Evolutionary conservation across 2,113 vertebrate species (phyloP).

Genomic region (Herpailurus yagouaroundi): DNA sequence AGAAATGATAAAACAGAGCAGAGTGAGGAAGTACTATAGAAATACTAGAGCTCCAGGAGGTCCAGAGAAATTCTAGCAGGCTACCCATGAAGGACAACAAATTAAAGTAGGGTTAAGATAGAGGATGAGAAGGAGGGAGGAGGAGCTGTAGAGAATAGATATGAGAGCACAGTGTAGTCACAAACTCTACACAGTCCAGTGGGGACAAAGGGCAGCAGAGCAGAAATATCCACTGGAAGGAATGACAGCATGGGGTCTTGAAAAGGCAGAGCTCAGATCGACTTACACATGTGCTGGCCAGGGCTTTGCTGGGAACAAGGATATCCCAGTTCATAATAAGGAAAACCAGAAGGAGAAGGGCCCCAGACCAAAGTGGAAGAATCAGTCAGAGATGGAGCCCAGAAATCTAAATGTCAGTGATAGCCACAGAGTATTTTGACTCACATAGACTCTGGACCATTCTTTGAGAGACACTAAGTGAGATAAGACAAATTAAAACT

Average conservation of each 20-base stretch:
- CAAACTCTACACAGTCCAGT: neutral
- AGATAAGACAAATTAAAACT: slow-evolving; percentile 33
- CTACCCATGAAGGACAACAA: neutral
- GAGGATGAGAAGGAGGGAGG: neutral
- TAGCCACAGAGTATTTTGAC: neutral
- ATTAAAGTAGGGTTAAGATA: neutral
- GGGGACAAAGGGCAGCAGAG: neutral
- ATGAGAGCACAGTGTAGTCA: neutral
- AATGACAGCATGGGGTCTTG: neutral
- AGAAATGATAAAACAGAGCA: neutral
- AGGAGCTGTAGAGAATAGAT: neutral
- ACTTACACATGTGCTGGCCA: neutral
- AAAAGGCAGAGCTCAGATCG: neutral
- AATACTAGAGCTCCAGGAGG: neutral
- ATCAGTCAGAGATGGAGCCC: neutral
- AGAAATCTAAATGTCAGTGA: neutral
- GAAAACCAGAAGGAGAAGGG: neutral
- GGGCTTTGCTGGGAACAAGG: neutral
- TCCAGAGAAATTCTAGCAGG: neutral
- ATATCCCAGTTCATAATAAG: neutral
- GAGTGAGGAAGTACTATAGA: neutral
- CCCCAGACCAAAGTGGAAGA: neutral
- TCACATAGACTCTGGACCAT: neutral
- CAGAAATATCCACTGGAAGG: neutral
- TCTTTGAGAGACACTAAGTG: neutral